These are phyloP conservation scores for Manacus vitellinus DNA, from an alignment of 2,113 vertebrate genomes.

Conservation along the genomic window DNA sequence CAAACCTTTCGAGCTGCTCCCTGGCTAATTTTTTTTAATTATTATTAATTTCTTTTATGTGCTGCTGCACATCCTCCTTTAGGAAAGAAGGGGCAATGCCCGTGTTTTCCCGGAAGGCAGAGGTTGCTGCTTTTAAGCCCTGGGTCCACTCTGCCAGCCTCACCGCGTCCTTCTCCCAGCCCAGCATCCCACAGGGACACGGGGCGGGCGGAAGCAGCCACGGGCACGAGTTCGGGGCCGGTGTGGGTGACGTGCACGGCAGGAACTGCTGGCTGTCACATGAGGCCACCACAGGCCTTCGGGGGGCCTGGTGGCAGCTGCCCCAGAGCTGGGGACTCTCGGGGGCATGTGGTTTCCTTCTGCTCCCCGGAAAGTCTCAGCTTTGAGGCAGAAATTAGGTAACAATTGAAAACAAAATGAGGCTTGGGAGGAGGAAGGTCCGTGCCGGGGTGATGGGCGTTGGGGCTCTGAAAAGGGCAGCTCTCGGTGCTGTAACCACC, in stretches of 20 bases:
- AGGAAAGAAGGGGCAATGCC: background rate
- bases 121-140: background rate
- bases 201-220: background rate
- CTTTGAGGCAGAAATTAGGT: background rate
- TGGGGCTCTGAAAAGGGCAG: background rate
- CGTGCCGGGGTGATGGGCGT: fast-evolving
- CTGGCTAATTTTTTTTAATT: background rate
- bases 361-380: background rate
- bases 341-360: background rate
- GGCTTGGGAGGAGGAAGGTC: background rate
- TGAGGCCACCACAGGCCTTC: background rate
- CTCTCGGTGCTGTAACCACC: fast-evolving
- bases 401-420: fast-evolving
- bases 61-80: background rate
- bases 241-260: background rate
- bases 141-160: fast-evolving
- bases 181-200: background rate
- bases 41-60: background rate
- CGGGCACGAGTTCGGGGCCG: background rate
- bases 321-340: background rate
- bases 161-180: background rate
- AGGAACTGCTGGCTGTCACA: constrained; percentile 22
- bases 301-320: background rate
- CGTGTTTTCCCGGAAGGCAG: background rate
- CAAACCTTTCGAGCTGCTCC: background rate